Percentiles rank a stretch among this genome's conserved stretches.
These are phyloP conservation scores for Orchesellides sinensis DNA, from an alignment of 2,888 invertebrate genomes.

Conservation along the genomic window DNA sequence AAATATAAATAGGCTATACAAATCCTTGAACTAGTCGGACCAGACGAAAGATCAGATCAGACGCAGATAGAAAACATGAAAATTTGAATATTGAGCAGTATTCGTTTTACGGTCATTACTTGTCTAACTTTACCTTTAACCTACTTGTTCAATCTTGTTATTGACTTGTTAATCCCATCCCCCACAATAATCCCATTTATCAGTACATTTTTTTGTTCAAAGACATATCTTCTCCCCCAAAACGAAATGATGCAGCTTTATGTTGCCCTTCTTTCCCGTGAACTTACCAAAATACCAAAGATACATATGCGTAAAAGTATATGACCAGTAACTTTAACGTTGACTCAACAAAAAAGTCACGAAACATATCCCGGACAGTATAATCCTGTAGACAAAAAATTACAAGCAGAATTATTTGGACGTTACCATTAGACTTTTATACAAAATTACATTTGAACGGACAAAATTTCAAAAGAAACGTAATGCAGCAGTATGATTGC, in stretches of 20 bases:
- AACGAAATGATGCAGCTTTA: background rate
- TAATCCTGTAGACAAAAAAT: constrained; percentile 10
- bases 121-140: constrained; percentile 50
- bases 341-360: constrained; percentile 17
- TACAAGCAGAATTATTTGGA: background rate
- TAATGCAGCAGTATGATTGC: constrained; percentile 29
- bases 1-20: background rate
- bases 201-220: background rate
- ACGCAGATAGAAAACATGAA: too few relatives aligned
- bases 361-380: too few relatives aligned
- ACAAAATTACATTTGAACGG: constrained; percentile 12
- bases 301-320: background rate
- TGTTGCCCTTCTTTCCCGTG: constrained; percentile 51
- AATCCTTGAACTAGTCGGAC: constrained; percentile 58
- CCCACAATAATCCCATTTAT: constrained; percentile 3
- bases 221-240: background rate
- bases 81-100: constrained; percentile 42
- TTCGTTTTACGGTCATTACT: constrained; percentile 55
- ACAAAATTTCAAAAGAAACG: constrained; percentile 29
- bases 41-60: constrained; percentile 46
- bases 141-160: constrained; percentile 18
- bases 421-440: background rate
- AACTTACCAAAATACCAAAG: constrained; percentile 56
- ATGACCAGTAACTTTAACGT: constrained; percentile 28
- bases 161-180: constrained; percentile 13